Evolutionary conservation across 2,797 vertebrate species (phyloP).

Genomic region (Chromis chromis): DNA sequence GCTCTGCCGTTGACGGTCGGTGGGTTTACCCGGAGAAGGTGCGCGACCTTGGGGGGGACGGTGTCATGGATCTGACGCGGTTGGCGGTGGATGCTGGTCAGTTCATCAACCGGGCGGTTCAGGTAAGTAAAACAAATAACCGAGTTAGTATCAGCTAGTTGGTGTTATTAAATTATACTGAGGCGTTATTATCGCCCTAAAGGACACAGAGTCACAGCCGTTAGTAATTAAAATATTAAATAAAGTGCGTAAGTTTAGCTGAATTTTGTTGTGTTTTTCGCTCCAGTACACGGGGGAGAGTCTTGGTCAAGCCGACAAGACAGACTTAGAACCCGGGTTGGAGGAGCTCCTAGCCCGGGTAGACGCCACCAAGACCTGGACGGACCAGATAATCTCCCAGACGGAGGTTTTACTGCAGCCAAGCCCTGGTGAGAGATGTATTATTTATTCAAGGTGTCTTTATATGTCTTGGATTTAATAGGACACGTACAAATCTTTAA

Average conservation of each 20-base stretch:
- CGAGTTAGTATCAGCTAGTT: too few relatives aligned
- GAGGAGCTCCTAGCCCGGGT: constrained; percentile 91
- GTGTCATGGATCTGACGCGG: constrained; percentile 91
- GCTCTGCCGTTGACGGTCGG: neutral
- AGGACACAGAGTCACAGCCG: neutral
- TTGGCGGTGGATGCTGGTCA: constrained; percentile 92
- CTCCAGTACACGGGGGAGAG: constrained; percentile 94
- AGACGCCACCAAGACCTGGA: constrained; percentile 93
- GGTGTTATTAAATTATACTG: neutral
- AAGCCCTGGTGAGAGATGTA: constrained; percentile 88
- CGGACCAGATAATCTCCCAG: constrained; percentile 94
- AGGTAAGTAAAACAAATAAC: constrained; percentile 81
- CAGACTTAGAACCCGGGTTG: constrained; percentile 91
- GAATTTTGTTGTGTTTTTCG: constrained; percentile 18
- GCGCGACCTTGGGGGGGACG: constrained; percentile 62
- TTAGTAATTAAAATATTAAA: neutral
- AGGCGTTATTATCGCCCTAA: too few relatives aligned
- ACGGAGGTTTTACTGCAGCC: constrained; percentile 95
- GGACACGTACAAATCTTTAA: too few relatives aligned
- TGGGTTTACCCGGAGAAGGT: neutral
- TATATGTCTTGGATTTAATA: too few relatives aligned
- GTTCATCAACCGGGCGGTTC: constrained; percentile 92
- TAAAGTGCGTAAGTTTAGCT: neutral
- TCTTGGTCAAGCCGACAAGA: constrained; percentile 93
- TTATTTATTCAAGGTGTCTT: neutral